Base-by-base conservation (phyloP, 2,113 vertebrate genomes). In the Centropus unirufus region DNA sequence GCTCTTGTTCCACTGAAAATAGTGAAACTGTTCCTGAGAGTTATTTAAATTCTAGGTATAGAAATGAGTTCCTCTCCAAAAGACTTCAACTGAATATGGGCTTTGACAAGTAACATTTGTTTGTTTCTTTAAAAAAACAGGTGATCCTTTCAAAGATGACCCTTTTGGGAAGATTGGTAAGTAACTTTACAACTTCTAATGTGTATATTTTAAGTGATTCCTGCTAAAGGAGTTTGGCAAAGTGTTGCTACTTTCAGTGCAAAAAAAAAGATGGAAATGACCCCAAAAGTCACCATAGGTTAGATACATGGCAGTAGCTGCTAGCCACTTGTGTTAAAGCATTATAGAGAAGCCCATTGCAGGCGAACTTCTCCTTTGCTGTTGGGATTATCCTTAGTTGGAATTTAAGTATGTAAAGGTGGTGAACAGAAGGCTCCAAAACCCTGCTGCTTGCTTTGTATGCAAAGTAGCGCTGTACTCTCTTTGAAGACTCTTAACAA, bases 71-170 rank as follows among this genome's bases (percentile, higher is more conserved):
- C 40, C 4, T 81, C 21, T 39, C 14, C 3, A 59, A 42, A 84
- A 54, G 49, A 30, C 19, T 72, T 85, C 27, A 55, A 26, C 13
- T 79, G 22, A 70, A 7, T 59, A 46, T 12, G 16, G 36, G 61
- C 34, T 54, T 73, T 51, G 8, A 17, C 21, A 29, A 27, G 29
- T n/a, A 42, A 78, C 19, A 4, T 49, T 22, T 36, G 23, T 52
- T n/a, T 90, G 69, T 91, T 42, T 34, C 87, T 83, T 49, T 81
- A 83, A 20, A 18, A 30, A 92, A 75, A 90, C 73, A 99, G 99
- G 97, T 87, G 99, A 99, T 97, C 99, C 99, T 82, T 99, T 99
- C 96, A 99, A 99, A 94, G 99, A 99, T 94, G 99, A 99, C 96
- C 99, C 98, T 54, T 99, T 99, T 98, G 98, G 99, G 81, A 99